Evolutionary conservation across 1,140 invertebrate species (phyloP), one percentile per base, ranked within the genome.

Genomic region (Drosophila sproati): DNA sequence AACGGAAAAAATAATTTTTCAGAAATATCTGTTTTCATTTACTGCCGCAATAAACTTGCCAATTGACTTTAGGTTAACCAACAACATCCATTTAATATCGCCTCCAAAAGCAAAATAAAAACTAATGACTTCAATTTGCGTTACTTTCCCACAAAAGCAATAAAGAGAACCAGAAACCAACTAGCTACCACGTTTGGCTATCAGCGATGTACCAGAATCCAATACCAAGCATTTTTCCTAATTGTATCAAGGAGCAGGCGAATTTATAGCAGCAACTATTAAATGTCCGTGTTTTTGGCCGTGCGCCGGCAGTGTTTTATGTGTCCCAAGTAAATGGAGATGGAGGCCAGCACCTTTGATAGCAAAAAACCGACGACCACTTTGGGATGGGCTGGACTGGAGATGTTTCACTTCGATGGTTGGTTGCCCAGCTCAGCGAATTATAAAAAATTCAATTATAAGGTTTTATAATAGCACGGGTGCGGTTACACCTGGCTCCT

Each of bases 401-500:
- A 61, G 47, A 54, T 63, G 52, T 37, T 63, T 52, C 62, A 41
- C 51, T 62, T 37, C 54, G 54, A 47, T 61, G 57, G 60, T 62
- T 63, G 55, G 56, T 72, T 51, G 39, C 29, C 39, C 72, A 82
- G 63, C 63, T 67, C 55, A 77, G 80, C 77, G 82, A 56, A 79
- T 77, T 83, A 83, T 78, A 83, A 80, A 88, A 88, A 89, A 89
- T 88, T 88, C 77, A 83, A 88, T 88, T 88, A 83, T 78, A 80
- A 77, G 67, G 56, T 66, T 88, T 83, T 80, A 78, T 78, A 88
- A 88, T 80, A 45, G 73, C 61, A 52, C 69, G 52, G 55, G 62
- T 54, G 55, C 57, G 59, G 37, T 73, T 71, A 56, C 78, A 87
- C 64, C 79, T 77, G 66, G 41, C 37, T 12, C 8, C 31, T 51